Evolutionary conservation across 35 echinoderm and acorn worm genomes (phyloP).

Genomic region (Heliocidaris tuberculata): DNA sequence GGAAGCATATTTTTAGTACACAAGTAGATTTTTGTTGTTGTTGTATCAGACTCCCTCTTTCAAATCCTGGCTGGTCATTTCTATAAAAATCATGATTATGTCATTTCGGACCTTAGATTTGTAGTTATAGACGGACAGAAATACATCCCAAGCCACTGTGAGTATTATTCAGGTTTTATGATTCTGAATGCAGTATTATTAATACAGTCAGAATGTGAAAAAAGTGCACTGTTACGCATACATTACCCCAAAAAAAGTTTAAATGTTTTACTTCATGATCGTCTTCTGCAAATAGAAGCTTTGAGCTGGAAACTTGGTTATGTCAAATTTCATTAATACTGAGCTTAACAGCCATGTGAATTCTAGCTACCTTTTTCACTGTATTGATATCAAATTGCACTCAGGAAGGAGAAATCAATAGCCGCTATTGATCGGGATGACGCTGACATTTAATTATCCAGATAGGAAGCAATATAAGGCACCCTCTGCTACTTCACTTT

Average conservation of each 20-base stretch:
- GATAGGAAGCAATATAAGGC: constrained; percentile 15
- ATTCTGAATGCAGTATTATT: too few relatives aligned
- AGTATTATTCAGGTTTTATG: too few relatives aligned
- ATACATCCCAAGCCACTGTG: too few relatives aligned
- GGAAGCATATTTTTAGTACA: too few relatives aligned
- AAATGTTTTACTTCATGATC: neutral
- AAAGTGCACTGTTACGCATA: too few relatives aligned
- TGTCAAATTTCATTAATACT: neutral
- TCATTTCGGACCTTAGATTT: too few relatives aligned
- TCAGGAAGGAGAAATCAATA: neutral
- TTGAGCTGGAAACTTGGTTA: neutral
- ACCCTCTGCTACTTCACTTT: neutral
- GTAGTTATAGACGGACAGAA: too few relatives aligned
- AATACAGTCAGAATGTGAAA: too few relatives aligned
- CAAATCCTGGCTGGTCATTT: too few relatives aligned
- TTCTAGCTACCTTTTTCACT: neutral
- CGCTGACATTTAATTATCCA: constrained; percentile 22
- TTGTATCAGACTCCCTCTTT: too few relatives aligned
- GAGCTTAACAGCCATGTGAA: neutral
- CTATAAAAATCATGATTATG: too few relatives aligned
- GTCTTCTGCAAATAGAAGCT: neutral
- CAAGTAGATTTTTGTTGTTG: too few relatives aligned
- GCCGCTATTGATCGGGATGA: neutral
- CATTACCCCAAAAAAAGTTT: neutral
- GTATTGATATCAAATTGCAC: constrained; percentile 13